Evolutionary conservation across 92 coral and sea anemone genomes (phyloP), one percentile per base, ranked within the genome.

Genomic region (Epizoanthus rinbou): DNA sequence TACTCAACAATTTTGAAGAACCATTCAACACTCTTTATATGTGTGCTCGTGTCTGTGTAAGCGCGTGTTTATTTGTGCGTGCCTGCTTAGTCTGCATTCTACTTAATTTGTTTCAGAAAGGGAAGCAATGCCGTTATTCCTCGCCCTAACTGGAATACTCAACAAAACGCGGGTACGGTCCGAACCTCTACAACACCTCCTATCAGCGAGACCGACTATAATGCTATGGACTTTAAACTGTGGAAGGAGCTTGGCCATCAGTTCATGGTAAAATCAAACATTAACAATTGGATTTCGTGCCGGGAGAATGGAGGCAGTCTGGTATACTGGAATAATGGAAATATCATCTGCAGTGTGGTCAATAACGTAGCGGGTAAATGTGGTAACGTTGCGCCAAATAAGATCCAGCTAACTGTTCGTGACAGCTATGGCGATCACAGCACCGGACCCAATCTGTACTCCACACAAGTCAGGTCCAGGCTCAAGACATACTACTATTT

Each of bases 401-500:
- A 22, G 68, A 63, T 63, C 31, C 35, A 63, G 31, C 11, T 28
- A 63, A 14, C 68, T 7, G 24, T 31, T 14, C 69, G 18, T 64
- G 69, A 64, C 39, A 23, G 14, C 33, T 64, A 10, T 10, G 69
- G 69, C 39, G 10, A 4, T 22, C 69, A 64, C 17, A 64, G 33
- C 17, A 64, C 69, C 6, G 69, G 69, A 24, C 69, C 69, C 39
- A 63, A 63, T 63, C 24, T 63, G 4, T 63, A 23, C 35, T 21
- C 31, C 35, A 21, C 68, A 22, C 68, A 63, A 25, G 31, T 28
- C 35, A 22, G 31, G 14, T 63, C 68, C 9, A 0, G 68, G 15
- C 68, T 63, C 35, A 63, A 63, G 68, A 63, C 68, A 63, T 63
- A 63, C 15, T 63, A 23, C 31, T 63, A 63, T 28, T 14, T 63